phyloP scores from a whole-genome alignment of 2,888 invertebrate species.

The Seira ritae region DNA sequence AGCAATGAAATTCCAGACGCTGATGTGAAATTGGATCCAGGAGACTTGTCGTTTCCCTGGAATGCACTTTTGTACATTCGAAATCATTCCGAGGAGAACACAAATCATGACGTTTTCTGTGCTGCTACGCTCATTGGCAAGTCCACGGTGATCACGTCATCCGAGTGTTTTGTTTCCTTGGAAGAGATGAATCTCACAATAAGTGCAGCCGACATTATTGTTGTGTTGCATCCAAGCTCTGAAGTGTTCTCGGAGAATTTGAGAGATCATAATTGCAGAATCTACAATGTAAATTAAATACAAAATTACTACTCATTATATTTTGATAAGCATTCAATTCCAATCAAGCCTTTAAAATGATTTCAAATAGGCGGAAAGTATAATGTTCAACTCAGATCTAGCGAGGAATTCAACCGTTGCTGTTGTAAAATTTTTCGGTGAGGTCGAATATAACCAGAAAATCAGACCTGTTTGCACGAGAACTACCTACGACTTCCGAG shows the following conservation, averaged over 20 bases:
- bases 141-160: constrained; percentile 32
- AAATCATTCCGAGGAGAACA: constrained; percentile 17
- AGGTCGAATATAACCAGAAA: constrained; percentile 45
- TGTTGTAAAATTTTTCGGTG: constrained; percentile 47
- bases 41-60: constrained; percentile 59
- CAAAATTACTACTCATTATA: neutral
- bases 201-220: constrained; percentile 21
- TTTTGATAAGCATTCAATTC: neutral
- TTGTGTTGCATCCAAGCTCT: constrained; percentile 39
- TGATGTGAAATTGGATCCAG: constrained; percentile 29
- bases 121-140: constrained; percentile 46
- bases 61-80: constrained; percentile 53
- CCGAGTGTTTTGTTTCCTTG: constrained; percentile 30
- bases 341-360: neutral
- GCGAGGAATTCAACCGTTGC: constrained; percentile 44
- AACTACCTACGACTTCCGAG: constrained; percentile 17
- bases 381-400: constrained; percentile 7
- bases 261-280: constrained; percentile 18
- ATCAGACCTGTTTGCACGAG: constrained; percentile 48
- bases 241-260: constrained; percentile 60
- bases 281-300: constrained; percentile 35
- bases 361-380: constrained; percentile 33
- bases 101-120: constrained; percentile 31
- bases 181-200: constrained; percentile 5
- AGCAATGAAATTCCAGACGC: constrained; percentile 42